Evolutionary conservation across 1,140 invertebrate species (phyloP).

Genomic region (Paraescarpia echinospica): DNA sequence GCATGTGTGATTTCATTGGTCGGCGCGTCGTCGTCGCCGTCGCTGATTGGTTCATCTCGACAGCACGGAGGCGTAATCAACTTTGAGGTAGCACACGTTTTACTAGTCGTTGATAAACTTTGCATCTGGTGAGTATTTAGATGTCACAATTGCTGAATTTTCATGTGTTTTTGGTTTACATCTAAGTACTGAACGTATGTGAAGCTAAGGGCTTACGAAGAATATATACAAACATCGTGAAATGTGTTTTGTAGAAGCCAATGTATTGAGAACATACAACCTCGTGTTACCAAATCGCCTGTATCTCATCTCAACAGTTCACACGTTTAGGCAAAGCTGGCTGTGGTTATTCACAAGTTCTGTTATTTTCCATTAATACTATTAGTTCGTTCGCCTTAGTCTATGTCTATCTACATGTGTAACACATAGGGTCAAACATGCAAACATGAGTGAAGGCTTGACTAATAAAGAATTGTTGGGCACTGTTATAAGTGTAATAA

Average conservation of each 20-base stretch:
- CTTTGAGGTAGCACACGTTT: not conserved
- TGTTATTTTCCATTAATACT: not conserved
- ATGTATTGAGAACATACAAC: not conserved
- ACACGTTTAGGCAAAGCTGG: too few species aligned
- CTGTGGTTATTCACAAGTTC: not conserved
- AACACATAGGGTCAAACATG: too few species aligned
- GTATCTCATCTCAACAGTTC: not conserved
- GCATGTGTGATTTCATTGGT: not conserved
- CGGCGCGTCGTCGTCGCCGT: not conserved
- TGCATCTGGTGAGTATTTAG: not conserved
- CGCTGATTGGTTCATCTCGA: not conserved
- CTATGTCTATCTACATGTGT: not conserved
- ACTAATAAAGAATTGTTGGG: not conserved
- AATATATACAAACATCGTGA: not conserved
- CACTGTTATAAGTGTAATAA: not conserved
- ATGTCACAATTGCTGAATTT: not conserved
- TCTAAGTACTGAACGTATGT: not conserved
- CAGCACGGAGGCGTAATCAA: not conserved
- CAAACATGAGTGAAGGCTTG: too few species aligned
- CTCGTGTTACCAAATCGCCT: not conserved
- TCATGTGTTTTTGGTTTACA: not conserved
- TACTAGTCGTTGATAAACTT: not conserved
- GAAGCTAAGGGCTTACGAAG: not conserved
- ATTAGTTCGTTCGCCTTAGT: not conserved
- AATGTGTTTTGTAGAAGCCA: not conserved